Evolutionary conservation across 2,113 vertebrate genomes (phyloP).

Genomic region (Euleptes europaea): DNA sequence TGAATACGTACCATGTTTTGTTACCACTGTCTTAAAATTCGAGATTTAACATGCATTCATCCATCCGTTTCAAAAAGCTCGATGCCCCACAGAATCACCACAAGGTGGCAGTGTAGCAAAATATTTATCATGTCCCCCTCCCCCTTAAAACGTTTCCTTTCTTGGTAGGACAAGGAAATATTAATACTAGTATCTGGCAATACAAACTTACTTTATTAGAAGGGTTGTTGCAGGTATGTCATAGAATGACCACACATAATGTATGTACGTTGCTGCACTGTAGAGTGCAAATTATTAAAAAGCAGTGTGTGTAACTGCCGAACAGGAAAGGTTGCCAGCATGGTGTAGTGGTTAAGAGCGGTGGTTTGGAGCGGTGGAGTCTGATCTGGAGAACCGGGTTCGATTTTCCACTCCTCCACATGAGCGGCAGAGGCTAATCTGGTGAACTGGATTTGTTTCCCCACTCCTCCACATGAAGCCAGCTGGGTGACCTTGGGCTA

Average conservation of each 20-base stretch:
- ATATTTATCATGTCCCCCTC: neutral
- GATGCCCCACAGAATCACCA: neutral
- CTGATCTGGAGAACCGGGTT: no score
- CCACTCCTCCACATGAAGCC: no score
- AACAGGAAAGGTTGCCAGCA: neutral
- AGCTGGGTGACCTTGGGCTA: no score
- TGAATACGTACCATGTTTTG: neutral
- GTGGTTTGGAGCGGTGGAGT: no score
- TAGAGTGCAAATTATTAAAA: neutral
- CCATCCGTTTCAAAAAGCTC: neutral
- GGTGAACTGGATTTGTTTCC: no score
- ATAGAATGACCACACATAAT: neutral
- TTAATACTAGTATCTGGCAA: neutral
- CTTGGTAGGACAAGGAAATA: neutral
- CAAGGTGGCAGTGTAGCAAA: neutral
- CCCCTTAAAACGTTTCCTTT: neutral
- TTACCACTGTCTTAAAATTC: neutral
- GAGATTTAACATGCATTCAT: neutral
- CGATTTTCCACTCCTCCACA: no score
- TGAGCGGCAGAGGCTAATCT: no score
- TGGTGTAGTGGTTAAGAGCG: no score
- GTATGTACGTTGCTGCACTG: neutral
- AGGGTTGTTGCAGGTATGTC: neutral
- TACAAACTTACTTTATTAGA: neutral
- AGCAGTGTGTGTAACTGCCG: neutral